A percentile compares a stretch with the other conserved stretches of the same genome.
These are phyloP conservation scores for Tricholaema leucomelas DNA, from an alignment of 2,113 vertebrate genomes.

Conservation along the genomic window DNA sequence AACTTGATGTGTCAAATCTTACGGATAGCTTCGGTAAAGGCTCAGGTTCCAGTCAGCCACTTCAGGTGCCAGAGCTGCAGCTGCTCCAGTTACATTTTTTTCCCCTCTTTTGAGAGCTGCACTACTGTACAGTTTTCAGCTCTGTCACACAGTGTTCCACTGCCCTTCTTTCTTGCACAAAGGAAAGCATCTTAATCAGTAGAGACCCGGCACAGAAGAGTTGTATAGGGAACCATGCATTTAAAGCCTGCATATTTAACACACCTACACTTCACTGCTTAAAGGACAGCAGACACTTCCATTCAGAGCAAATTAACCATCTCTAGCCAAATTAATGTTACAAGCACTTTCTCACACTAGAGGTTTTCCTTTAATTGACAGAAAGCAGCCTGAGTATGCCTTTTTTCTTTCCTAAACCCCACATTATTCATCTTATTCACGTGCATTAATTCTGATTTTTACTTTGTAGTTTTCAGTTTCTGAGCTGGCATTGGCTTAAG, in stretches of 20 bases:
- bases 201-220: not conserved
- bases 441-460: not conserved
- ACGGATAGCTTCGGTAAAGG: not conserved
- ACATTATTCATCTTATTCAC: not conserved
- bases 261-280: not conserved
- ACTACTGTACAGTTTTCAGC: constrained; percentile 1
- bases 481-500: not conserved
- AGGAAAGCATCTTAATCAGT: constrained; percentile 11
- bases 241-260: not conserved
- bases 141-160: not conserved
- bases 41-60: not conserved
- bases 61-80: not conserved
- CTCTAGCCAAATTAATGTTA: not conserved
- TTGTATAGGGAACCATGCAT: not conserved
- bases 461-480: not conserved
- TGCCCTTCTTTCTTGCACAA: not conserved
- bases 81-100: not conserved
- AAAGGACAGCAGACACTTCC: not conserved
- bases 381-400: not conserved
- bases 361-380: not conserved
- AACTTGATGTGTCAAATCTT: constrained; percentile 24
- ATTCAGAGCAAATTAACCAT: constrained; percentile 3
- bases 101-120: not conserved
- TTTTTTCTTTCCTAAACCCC: not conserved
- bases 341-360: not conserved